A percentile compares a stretch with the other conserved stretches of the same genome.
Evolutionary conservation across 2,113 vertebrate species (phyloP).

Genomic region (human): GRCh38 chr9:82843501-82844000

Average conservation of each 20-base stretch:
- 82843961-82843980: not conserved
- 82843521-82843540: not conserved
- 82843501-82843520: not conserved
- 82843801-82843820: not conserved
- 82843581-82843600: not conserved
- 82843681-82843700: not conserved
- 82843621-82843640: not conserved
- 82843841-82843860: not conserved
- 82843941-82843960: not conserved
- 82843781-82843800: not conserved
- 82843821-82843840: not conserved
- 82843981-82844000: not conserved
- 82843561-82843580: not conserved
- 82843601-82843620: not conserved
- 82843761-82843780: not conserved
- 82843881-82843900: not conserved
- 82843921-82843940: too few species aligned
- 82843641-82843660: not conserved
- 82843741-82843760: not conserved
- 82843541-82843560: not conserved
- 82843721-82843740: not conserved
- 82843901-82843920: too few species aligned
- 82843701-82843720: not conserved
- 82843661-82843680: not conserved
- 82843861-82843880: not conserved